A percentile compares a stretch with the other conserved stretches of the same genome.
Conservation (phyloP, 1,140 invertebrate species). For the Drosophila nasuta region DNA sequence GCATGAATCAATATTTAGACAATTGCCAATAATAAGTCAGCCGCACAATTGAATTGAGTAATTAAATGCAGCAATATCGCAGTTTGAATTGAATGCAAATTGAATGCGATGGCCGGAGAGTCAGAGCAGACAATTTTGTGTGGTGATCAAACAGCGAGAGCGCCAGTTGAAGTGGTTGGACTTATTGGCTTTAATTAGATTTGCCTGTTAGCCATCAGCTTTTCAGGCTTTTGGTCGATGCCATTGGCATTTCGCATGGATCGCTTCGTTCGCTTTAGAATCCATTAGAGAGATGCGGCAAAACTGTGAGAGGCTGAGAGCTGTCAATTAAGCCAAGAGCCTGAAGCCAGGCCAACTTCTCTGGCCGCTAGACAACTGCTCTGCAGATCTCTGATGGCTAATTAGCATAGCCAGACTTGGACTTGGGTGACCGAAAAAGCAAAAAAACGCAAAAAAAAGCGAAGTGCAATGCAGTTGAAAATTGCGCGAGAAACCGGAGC, state of each 20-base stretch:
- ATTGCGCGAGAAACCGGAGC: slow-evolving; percentile 47
- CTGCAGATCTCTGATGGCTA: slow-evolving; percentile 14
- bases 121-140: slow-evolving; percentile 14
- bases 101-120: not conserved
- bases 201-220: slow-evolving; percentile 52
- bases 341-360: slow-evolving; percentile 1
- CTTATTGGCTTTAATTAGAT: slow-evolving; percentile 56
- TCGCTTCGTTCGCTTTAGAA: not conserved
- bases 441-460: slow-evolving; percentile 6
- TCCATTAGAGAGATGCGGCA: slow-evolving; percentile 21
- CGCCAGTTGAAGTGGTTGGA: slow-evolving; percentile 35
- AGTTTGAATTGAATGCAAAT: slow-evolving; percentile 1
- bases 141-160: slow-evolving; percentile 44
- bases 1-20: not conserved
- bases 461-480: slow-evolving; percentile 6
- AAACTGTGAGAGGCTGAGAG: slow-evolving; percentile 15
- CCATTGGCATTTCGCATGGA: slow-evolving; percentile 24
- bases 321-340: slow-evolving; percentile 45
- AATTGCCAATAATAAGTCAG: not conserved
- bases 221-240: slow-evolving; percentile 3
- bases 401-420: slow-evolving; percentile 43
- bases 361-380: not conserved
- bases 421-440: no score
- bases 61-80: slow-evolving; percentile 1
- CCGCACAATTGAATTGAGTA: not conserved